phyloP scores from a whole-genome alignment of 2,113 vertebrate species.

The Electrona antarctica region DNA sequence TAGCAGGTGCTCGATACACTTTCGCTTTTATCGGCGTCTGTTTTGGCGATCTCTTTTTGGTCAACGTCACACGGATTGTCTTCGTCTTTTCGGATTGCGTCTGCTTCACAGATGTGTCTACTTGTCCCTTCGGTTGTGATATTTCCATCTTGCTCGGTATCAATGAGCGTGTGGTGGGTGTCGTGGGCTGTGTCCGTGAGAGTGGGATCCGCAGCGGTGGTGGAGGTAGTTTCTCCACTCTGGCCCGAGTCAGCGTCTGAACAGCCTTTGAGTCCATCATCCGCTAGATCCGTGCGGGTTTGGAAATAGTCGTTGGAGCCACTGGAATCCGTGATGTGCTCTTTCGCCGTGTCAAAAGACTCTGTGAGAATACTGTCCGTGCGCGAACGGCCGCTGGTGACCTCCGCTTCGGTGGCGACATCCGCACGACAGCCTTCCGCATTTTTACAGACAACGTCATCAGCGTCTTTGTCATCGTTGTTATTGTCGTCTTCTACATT shows the following conservation, averaged over 20 bases:
- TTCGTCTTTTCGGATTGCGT: slow-evolving; percentile 17
- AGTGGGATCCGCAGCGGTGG: neutral
- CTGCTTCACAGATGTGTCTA: neutral
- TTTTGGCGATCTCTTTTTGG: slow-evolving; percentile 4
- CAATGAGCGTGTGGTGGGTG: slow-evolving; percentile 18
- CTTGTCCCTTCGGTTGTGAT: slow-evolving; percentile 18
- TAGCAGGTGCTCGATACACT: neutral
- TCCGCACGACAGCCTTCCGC: slow-evolving; percentile 17
- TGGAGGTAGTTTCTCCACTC: slow-evolving; percentile 9
- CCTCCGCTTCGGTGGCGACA: slow-evolving; percentile 33
- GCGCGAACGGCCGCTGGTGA: slow-evolving; percentile 40
- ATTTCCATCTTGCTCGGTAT: slow-evolving; percentile 32
- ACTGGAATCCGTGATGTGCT: slow-evolving; percentile 66
- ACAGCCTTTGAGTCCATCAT: neutral
- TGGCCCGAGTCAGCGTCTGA: slow-evolving; percentile 19
- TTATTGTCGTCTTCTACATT: neutral
- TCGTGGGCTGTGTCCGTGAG: slow-evolving; percentile 9
- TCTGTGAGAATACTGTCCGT: slow-evolving; percentile 59
- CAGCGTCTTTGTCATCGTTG: neutral
- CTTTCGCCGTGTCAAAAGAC: slow-evolving; percentile 64
- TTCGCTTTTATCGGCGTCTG: slow-evolving; percentile 3
- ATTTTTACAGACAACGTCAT: slow-evolving; percentile 7
- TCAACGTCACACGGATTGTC: slow-evolving; percentile 4
- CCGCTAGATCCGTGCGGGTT: slow-evolving; percentile 36
- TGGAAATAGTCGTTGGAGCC: slow-evolving; percentile 57